Evolutionary conservation across 2,888 invertebrate species (phyloP).

Genomic region (Autographa gamma): DNA sequence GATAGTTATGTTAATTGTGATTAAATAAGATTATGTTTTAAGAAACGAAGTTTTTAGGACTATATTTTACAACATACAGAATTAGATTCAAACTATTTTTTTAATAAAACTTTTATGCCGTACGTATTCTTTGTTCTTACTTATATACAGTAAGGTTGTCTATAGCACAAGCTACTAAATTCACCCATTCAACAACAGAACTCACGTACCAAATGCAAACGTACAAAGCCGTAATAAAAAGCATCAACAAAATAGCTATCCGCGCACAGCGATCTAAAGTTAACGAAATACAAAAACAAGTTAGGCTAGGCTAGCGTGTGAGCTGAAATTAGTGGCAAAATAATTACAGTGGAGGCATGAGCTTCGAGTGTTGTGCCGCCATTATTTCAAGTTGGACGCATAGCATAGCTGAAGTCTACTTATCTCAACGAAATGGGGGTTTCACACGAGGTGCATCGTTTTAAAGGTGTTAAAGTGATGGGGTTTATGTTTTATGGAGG

Average conservation of each 20-base stretch:
- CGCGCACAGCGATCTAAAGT: constrained; percentile 35
- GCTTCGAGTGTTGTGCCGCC: constrained; percentile 60
- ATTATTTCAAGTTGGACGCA: constrained; percentile 46
- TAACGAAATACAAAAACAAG: constrained; percentile 58
- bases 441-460: neutral
- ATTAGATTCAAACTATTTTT: too few relatives aligned
- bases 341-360: constrained; percentile 68
- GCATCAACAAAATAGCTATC: constrained; percentile 1
- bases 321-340: constrained; percentile 66
- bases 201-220: neutral
- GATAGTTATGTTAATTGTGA: neutral
- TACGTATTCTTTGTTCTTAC: too few relatives aligned
- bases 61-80: too few relatives aligned
- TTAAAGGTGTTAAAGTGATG: neutral
- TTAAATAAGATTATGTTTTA: neutral
- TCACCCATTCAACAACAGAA: neutral
- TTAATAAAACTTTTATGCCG: too few relatives aligned
- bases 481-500: too few relatives aligned
- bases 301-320: constrained; percentile 64
- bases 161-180: too few relatives aligned
- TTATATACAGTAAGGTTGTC: too few relatives aligned
- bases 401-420: constrained; percentile 6
- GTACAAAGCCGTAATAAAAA: neutral
- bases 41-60: too few relatives aligned
- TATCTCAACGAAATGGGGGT: constrained; percentile 13